Evolutionary conservation across 2,797 vertebrate genomes (phyloP).

Genomic region (Furcifer pardalis): DNA sequence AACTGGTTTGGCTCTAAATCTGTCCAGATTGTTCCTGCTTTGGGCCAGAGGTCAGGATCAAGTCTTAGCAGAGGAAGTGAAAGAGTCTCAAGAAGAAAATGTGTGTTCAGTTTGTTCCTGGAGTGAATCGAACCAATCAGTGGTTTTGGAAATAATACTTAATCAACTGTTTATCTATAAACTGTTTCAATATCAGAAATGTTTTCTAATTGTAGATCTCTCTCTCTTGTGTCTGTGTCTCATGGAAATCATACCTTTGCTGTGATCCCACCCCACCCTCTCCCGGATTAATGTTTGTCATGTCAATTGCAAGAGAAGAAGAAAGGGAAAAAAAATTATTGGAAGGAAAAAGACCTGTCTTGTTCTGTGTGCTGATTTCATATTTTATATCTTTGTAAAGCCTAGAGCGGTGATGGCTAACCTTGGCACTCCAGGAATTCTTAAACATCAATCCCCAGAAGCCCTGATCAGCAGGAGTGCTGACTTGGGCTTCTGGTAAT

Average conservation of each 20-base stretch:
- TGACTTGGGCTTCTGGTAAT: no score
- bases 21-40: not conserved
- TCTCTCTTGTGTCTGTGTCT: conserved; percentile 35
- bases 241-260: conserved; percentile 54
- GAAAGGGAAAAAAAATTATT: conserved; percentile 67
- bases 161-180: conserved; percentile 62
- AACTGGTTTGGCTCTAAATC: not conserved
- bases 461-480: no score
- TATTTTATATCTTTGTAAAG: conserved; percentile 20
- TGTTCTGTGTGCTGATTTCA: conserved; percentile 44
- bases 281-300: conserved; percentile 45
- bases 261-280: conserved; percentile 47
- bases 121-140: conserved; percentile 44
- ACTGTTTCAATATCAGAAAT: conserved; percentile 38
- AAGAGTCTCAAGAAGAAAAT: conserved; percentile 57
- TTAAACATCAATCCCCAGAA: no score
- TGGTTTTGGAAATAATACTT: conserved; percentile 57
- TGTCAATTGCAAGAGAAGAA: conserved; percentile 54
- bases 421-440: no score
- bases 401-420: no score
- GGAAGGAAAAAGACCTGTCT: conserved; percentile 56
- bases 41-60: conserved; percentile 20
- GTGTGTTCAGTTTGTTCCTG: conserved; percentile 26
- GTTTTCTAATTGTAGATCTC: conserved; percentile 58
- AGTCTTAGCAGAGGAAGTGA: not conserved